A percentile compares a stretch with the other conserved stretches of the same genome.
Conservation (phyloP, 2,888 invertebrate genomes). For the Ochlodes sylvanus region DNA sequence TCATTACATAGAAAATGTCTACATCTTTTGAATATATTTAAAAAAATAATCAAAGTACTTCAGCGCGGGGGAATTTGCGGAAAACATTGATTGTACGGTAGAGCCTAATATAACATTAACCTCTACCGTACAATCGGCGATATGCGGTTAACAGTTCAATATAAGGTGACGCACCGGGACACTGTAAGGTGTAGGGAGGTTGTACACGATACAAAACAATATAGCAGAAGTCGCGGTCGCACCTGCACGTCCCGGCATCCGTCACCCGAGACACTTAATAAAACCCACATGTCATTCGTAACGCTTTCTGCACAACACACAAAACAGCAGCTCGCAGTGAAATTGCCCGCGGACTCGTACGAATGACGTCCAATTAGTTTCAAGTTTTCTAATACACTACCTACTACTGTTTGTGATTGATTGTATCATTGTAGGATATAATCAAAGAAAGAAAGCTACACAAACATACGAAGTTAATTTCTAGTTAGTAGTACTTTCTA, state of each 20-base stretch:
- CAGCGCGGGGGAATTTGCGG: too few species aligned
- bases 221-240: constrained; percentile 42
- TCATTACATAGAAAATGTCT: too few species aligned
- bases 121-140: neutral
- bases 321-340: constrained; percentile 48
- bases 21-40: too few species aligned
- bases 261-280: constrained; percentile 79
- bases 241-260: constrained; percentile 68
- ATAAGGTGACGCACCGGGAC: neutral
- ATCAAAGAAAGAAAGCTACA: neutral
- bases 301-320: constrained; percentile 50
- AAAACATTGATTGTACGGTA: too few species aligned
- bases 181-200: constrained; percentile 2
- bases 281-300: constrained; percentile 60
- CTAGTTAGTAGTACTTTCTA: too few species aligned
- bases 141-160: neutral
- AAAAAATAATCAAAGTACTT: too few species aligned
- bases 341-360: constrained; percentile 43
- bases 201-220: constrained; percentile 16
- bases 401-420: neutral
- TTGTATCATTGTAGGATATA: neutral
- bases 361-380: constrained; percentile 34
- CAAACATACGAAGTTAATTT: too few species aligned
- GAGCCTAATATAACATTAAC: too few species aligned
- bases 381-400: constrained; percentile 19